Base-by-base conservation (phyloP, 2,888 invertebrate species). In the Dusona sp. region DNA sequence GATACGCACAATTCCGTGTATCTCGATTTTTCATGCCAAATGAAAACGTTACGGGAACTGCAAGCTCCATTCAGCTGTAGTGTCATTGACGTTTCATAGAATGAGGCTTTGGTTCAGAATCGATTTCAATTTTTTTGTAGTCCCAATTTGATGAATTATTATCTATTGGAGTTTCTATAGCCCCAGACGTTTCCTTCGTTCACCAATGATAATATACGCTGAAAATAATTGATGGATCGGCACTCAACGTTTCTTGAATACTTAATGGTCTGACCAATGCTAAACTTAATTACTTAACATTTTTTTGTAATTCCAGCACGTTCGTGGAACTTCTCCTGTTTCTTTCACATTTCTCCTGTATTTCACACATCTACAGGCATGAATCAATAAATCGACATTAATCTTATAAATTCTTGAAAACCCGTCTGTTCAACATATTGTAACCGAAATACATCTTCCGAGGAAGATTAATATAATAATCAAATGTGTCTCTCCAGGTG, bases 1-100 rank as follows among this genome's bases (percentile, higher is more conserved):
- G 25, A 16, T 72, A 7, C 61, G 54, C 42, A 64, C 45, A 79
- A 83, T 25, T 45, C 45, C 11, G 16, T 19, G 42, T 68, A 38
- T 64, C n/a, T 19, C 13, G 42, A 36, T 36, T 64, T 45, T 77
- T 45, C 45, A 67, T 29, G 61, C 74, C 48, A n/a, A 48, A 79
- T 67, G 25, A 67, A 29, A 80, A 84, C 68, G 51, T 78, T 36
- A n/a, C 29, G 77, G n/a, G 78, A 73, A 64, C 77, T 80, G 80
- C 75, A 77, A 79, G 75, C 75, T 83, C 64, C 78, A 74, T 67
- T 22, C 51, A 51, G 11, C 67, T 33, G 42, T 67, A 22, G 72
- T 51, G 48, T 65, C 42, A 13, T 29, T 54, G 79, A 74, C 65
- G 67, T 79, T 61, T 65, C 54, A 33, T 65, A 51, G 29, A 51